phyloP scores from a whole-genome alignment of 2,113 vertebrate genomes.

The western clawed frog (Xenopus tropicalis) region DNA sequence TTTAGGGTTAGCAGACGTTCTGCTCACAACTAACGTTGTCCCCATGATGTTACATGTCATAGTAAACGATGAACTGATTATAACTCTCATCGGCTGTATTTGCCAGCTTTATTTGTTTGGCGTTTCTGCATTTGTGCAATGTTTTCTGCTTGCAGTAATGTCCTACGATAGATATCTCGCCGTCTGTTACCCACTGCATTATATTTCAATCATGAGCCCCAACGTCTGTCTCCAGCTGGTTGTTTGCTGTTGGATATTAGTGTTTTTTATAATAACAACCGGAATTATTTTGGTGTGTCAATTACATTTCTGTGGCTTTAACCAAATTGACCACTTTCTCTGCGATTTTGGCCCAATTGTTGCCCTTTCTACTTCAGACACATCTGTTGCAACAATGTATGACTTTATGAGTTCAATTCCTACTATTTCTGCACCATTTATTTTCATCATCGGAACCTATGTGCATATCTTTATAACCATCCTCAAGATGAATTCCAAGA shows the following conservation, averaged over 20 bases:
- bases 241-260: slow-evolving; percentile 30
- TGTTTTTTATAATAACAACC: slow-evolving; percentile 20
- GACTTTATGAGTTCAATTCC: background rate
- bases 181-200: slow-evolving; percentile 48
- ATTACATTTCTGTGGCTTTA: slow-evolving; percentile 24
- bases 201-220: slow-evolving; percentile 40
- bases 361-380: slow-evolving; percentile 34
- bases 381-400: background rate
- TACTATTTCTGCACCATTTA: slow-evolving; percentile 25
- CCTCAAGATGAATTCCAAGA: slow-evolving; percentile 19
- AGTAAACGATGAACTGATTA: background rate
- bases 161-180: slow-evolving; percentile 52
- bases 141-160: slow-evolving; percentile 53
- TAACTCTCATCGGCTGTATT: slow-evolving; percentile 48
- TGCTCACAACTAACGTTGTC: slow-evolving; percentile 6
- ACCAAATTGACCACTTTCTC: slow-evolving; percentile 47
- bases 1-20: background rate
- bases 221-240: slow-evolving; percentile 40
- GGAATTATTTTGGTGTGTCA: slow-evolving; percentile 26
- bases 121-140: slow-evolving; percentile 50
- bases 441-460: slow-evolving; percentile 26
- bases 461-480: slow-evolving; percentile 28
- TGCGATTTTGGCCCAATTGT: slow-evolving; percentile 44
- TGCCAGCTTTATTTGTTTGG: slow-evolving; percentile 52
- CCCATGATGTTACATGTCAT: background rate